These are phyloP conservation scores for Paralichthys olivaceus DNA, from an alignment of 2,113 vertebrate species.

Conservation along the genomic window DNA sequence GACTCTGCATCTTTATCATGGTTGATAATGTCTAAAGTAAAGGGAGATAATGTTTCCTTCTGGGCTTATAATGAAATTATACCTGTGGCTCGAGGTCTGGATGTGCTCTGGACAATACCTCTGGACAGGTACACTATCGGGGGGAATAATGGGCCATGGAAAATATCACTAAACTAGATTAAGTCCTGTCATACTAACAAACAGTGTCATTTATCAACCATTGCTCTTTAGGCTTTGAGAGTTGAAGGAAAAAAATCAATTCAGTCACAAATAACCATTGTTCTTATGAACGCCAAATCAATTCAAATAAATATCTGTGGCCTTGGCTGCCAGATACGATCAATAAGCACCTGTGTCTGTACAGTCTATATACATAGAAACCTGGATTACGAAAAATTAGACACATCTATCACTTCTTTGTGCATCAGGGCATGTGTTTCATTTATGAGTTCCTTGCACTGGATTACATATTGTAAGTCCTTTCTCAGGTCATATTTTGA, in stretches of 20 bases:
- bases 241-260: not conserved
- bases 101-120: conserved; percentile 52
- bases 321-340: not conserved
- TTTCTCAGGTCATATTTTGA: too few species aligned
- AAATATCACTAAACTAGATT: conserved; percentile 26
- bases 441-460: too few species aligned
- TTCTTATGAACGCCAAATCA: not conserved
- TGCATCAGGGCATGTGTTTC: too few species aligned
- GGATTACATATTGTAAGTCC: too few species aligned
- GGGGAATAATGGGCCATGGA: conserved; percentile 34
- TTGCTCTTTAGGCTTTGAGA: not conserved
- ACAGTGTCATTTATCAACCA: conserved; percentile 2
- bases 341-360: not conserved
- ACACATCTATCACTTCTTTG: not conserved
- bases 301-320: not conserved
- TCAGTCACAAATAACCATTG: not conserved
- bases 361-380: too few species aligned
- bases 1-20: not conserved
- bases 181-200: not conserved
- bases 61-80: conserved; percentile 28
- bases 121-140: conserved; percentile 43
- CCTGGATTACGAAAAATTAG: not conserved
- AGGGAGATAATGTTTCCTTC: not conserved
- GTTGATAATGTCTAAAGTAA: conserved; percentile 7
- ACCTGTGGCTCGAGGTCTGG: conserved; percentile 39